Base-by-base conservation (phyloP, 2,888 invertebrate species). In the Campoplex capitator region DNA sequence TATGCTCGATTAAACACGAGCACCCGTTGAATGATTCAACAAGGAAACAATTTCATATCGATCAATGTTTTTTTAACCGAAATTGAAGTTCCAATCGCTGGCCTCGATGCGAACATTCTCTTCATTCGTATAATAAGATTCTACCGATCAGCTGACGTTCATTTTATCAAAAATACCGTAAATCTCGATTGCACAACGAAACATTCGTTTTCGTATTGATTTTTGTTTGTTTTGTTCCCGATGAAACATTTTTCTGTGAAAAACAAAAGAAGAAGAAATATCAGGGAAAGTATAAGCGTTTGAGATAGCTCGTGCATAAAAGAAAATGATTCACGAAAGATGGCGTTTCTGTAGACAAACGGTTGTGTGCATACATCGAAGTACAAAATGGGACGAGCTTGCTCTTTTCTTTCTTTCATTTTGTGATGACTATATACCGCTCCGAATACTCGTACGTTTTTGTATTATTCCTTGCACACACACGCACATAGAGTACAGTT, bases 301-400 rank as follows among this genome's bases (percentile, higher is more conserved):
- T 56, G 32, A 35, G 13, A 35, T n/a, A 38, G 8, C 13, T n/a
- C 8, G 6, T 51, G 32, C n/a, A 74, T 38, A 11, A 65, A 76
- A 65, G 23, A 48, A 76, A 7, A 76, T 58, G 32, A 32, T 65
- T 65, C 18, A 23, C 65, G 65, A 65, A 76, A 65, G 18, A 32
- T 11, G 76, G 16, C 76, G 32, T 65, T 65, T 11, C n/a, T 28
- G 32, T 65, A n/a, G 3, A 65, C 62, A 65, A 62, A 58, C 28
- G n/a, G 1, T 28, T n/a, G 65, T 65, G 65, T 4, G 3, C 35
- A 16, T 35, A 54, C 73, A 35, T 54, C 32, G 42, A 58, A 58
- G 58, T 45, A 38, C n/a, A 23, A 58, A 75, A 58, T 38, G 8
- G 45, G 32, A 65, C 65, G n/a, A 65, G 76, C 48, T 58, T 42